Conservation (phyloP, 2,888 invertebrate genomes). For the Heliconius aoede region DNA sequence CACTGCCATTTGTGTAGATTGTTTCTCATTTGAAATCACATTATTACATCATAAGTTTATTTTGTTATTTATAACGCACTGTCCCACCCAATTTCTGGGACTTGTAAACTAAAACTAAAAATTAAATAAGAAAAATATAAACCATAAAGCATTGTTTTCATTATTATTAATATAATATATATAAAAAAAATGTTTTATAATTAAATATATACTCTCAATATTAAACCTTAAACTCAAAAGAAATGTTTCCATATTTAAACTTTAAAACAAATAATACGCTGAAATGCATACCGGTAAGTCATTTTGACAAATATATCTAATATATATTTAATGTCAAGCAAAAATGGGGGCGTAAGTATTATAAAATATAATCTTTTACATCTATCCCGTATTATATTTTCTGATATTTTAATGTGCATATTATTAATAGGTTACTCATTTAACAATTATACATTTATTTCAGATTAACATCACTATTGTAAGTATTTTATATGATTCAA, state of each 20-base stretch:
- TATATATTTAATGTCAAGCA: constrained; percentile 2
- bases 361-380: background rate
- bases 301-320: constrained; percentile 13
- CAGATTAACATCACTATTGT: constrained; percentile 31
- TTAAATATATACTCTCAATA: background rate
- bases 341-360: constrained; percentile 52
- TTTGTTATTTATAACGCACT: constrained; percentile 9
- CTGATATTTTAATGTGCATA: background rate
- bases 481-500: constrained; percentile 28
- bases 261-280: constrained; percentile 5
- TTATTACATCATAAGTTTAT: background rate
- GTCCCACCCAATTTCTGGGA: background rate
- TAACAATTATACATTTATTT: constrained; percentile 2
- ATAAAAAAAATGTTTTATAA: background rate
- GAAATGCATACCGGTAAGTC: background rate
- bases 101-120: background rate
- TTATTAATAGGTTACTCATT: background rate
- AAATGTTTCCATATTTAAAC: constrained; percentile 19
- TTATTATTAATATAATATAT: background rate
- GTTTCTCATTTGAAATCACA: constrained; percentile 46
- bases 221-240: constrained; percentile 3
- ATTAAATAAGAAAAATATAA: background rate
- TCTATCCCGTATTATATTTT: background rate
- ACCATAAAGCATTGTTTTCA: background rate
- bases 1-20: constrained; percentile 79